Evolutionary conservation across 2,888 invertebrate genomes (phyloP).

Genomic region (Mythimna albipuncta): DNA sequence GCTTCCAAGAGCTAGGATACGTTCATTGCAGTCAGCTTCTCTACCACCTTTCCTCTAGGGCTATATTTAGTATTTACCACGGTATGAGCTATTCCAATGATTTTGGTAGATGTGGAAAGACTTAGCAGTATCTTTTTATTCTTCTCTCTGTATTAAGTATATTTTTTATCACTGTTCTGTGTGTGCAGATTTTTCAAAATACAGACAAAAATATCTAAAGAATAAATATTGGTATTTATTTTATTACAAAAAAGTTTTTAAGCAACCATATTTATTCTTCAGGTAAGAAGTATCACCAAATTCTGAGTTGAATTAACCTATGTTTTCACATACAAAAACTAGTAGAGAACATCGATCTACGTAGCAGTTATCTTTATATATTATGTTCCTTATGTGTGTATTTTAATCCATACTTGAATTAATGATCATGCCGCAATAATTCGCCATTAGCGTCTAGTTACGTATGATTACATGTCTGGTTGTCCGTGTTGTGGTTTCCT

Average conservation of each 20-base stretch:
- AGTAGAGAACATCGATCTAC: neutral
- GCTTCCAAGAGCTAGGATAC: neutral
- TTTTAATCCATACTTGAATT: slow-evolving; percentile 4
- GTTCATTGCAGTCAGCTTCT: neutral
- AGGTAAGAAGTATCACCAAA: no score
- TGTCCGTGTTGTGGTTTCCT: slow-evolving; percentile 47
- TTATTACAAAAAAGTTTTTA: no score
- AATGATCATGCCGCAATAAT: slow-evolving; percentile 52
- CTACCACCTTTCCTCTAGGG: neutral
- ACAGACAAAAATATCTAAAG: no score
- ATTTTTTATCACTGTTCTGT: no score
- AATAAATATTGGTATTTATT: no score
- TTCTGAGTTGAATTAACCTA: no score
- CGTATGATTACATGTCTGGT: slow-evolving; percentile 52
- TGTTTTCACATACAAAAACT: no score
- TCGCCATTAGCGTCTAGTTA: slow-evolving; percentile 51
- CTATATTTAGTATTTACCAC: no score
- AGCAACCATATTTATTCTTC: no score
- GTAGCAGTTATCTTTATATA: neutral
- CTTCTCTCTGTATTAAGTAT: no score
- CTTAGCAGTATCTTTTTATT: no score
- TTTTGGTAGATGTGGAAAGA: neutral
- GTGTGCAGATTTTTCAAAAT: no score
- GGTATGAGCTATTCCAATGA: neutral
- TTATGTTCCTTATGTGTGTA: neutral